A percentile compares a stretch with the other conserved stretches of the same genome.
phyloP scores from a whole-genome alignment of 2,797 vertebrate species.

The Sebastes reedi region DNA sequence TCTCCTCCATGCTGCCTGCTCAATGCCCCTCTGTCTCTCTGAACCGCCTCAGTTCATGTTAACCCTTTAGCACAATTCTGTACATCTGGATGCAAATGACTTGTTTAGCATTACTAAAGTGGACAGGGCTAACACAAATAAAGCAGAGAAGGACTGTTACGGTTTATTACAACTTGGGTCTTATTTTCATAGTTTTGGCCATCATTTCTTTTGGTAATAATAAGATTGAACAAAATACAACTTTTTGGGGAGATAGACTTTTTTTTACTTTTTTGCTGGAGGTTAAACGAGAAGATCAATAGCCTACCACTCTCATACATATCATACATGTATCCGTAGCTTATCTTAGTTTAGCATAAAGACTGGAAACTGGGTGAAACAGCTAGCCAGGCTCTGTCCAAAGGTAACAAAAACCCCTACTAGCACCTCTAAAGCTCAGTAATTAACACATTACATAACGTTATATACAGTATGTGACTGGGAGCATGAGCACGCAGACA shows the following conservation, averaged over 20 bases:
- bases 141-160: background rate
- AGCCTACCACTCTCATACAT: background rate
- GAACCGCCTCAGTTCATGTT: conserved; percentile 47
- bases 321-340: background rate
- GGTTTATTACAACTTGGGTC: background rate
- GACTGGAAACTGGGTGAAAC: background rate
- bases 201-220: background rate
- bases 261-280: background rate
- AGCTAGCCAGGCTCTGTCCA: background rate
- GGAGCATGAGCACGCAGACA: background rate
- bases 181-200: background rate
- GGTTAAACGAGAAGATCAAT: background rate
- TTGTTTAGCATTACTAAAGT: background rate
- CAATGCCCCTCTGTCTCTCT: conserved; percentile 62
- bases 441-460: background rate
- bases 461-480: background rate
- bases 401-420: background rate
- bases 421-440: background rate
- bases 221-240: background rate
- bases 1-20: conserved; percentile 59
- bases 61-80: conserved; percentile 53
- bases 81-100: conserved; percentile 2
- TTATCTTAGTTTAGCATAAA: background rate
- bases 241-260: background rate
- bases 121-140: background rate